phyloP scores from a whole-genome alignment of 1,140 invertebrate species.

The Elysia chlorotica region DNA sequence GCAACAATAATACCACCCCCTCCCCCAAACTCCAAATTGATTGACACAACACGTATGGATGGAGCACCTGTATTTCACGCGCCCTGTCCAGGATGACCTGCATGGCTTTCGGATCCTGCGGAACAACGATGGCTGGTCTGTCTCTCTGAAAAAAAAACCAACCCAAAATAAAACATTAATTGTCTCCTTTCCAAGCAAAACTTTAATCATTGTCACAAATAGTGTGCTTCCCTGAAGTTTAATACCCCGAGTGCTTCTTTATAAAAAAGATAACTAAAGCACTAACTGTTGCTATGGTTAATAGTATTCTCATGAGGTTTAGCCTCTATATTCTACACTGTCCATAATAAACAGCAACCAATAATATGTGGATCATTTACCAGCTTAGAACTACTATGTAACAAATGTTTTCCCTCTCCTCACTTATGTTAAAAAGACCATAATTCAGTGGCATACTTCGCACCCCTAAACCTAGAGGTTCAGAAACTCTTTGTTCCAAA shows the following conservation, averaged over 20 bases:
- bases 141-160: slow-evolving; percentile 60
- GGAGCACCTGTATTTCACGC: slow-evolving; percentile 68
- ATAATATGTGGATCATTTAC: neutral
- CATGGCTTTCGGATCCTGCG: slow-evolving; percentile 71
- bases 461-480: neutral
- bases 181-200: no score
- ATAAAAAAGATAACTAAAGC: no score
- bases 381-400: neutral
- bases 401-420: neutral
- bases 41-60: neutral
- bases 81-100: slow-evolving; percentile 73
- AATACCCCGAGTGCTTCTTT: no score
- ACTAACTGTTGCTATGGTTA: no score
- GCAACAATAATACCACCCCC: neutral
- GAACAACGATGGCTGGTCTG: slow-evolving; percentile 75
- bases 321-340: neutral
- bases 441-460: neutral
- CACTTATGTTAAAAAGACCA: neutral
- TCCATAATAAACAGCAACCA: neutral
- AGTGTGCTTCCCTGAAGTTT: no score
- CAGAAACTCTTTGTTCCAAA: neutral
- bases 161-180: no score
- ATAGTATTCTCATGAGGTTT: slow-evolving; percentile 20
- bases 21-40: neutral
- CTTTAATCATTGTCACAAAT: no score